Percentiles rank a stretch among this genome's conserved stretches.
These are phyloP conservation scores for Corythaixoides concolor DNA, from an alignment of 2,113 vertebrate species.

Conservation along the genomic window DNA sequence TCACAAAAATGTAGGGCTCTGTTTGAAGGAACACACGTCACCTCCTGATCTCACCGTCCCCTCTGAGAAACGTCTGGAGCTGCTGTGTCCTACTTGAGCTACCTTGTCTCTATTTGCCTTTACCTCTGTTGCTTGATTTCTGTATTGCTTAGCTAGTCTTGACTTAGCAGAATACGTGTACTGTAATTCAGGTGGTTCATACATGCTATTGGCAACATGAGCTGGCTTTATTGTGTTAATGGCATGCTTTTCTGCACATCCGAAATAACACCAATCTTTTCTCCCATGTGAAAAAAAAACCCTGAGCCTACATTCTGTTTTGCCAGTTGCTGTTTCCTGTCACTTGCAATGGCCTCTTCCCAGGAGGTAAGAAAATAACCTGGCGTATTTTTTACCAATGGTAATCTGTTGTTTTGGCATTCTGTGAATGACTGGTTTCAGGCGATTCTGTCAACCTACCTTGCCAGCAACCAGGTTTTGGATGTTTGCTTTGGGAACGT, in stretches of 20 bases:
- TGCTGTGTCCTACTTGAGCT: neutral
- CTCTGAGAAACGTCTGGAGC: neutral
- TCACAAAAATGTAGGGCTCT: neutral
- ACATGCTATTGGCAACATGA: neutral
- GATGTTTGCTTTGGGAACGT: constrained; percentile 72
- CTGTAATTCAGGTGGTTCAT: neutral
- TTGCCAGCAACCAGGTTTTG: constrained; percentile 67
- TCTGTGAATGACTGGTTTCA: constrained; percentile 38
- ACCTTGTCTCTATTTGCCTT: neutral
- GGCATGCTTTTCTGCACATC: neutral
- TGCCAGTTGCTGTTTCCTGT: neutral
- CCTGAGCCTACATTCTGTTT: neutral
- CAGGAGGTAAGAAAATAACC: constrained; percentile 51
- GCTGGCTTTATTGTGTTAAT: neutral
- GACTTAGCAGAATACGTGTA: neutral
- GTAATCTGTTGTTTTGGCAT: constrained; percentile 29
- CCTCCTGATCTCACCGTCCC: neutral
- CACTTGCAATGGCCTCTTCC: constrained; percentile 9
- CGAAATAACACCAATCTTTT: neutral
- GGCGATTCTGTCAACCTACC: neutral
- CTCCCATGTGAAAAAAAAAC: neutral
- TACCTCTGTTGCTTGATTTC: neutral
- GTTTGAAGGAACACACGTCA: neutral
- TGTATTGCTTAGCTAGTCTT: neutral
- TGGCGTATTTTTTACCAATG: neutral